Base-by-base conservation (phyloP, 2,888 invertebrate genomes). In the Eutolmus rufibarbis region DNA sequence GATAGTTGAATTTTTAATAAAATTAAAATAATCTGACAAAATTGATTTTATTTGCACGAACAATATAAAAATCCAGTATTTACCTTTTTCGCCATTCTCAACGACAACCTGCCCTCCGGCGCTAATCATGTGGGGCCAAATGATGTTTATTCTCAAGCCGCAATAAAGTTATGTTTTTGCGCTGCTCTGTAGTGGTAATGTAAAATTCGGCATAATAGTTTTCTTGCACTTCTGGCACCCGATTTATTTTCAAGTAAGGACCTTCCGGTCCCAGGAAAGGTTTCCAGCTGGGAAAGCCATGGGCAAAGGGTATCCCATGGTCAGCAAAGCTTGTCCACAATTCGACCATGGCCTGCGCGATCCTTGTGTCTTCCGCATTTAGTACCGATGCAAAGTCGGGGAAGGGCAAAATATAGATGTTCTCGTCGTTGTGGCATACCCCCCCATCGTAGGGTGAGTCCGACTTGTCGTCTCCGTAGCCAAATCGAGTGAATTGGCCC, bases 351-450 rank as follows among this genome's bases (percentile, higher is more conserved):
- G 92, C 92, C 37, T 91, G 91, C 0, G 93, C 93, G 87, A 94
- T 91, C 14, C 89, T 89, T 86, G 89, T 89, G 88, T 93, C 93
- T 5, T 91, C 90, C 2, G 91, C 90, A 89, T 92, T 93, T 0
- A 93, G 89, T 0, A 90, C 89, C 40, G 90, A 89, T 0, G 90
- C 92, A 87, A 92, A 91, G 0, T 91, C 90, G 2, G 92, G 92
- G 88, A 91, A 92, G 14, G 92, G 92, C 89, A 94, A 95, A 16
- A 95, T 90, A 89, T 95, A 94, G 5, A 94, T 92, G 0, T 94
- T 92, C 89, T 95, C 95, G 88, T 95, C 94, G 1, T 94, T 94
- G 82, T 95, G 93, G 14, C 94, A 94, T 5, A 94, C 93, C 1
- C 94, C 93, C 37, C 92, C 93, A 57, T 90, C 90, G 88, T 93